Conservation (phyloP, 2,113 vertebrate species). For the Lethenteron reissneri region DNA sequence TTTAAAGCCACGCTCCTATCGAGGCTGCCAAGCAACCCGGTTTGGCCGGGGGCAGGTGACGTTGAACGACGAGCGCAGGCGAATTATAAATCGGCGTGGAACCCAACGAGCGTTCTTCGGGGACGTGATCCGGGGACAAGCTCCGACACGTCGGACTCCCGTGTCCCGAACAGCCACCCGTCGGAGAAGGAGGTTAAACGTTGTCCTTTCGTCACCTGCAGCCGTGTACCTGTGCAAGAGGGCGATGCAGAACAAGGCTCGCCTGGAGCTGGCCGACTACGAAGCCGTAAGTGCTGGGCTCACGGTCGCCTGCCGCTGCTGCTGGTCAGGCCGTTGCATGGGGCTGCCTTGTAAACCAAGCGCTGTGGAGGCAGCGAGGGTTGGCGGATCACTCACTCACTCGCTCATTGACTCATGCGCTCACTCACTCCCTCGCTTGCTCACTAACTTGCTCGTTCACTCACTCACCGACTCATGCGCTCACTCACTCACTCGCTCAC, state of each 20-base stretch:
- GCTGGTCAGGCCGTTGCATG: not conserved
- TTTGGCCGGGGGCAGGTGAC: no score
- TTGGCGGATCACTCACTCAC: not conserved
- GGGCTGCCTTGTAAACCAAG: not conserved
- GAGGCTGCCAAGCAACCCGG: no score
- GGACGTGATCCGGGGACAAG: no score
- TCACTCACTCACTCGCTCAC: no score
- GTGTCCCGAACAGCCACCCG: no score
- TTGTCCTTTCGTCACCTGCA: conserved; percentile 16
- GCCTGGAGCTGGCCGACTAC: conserved; percentile 77
- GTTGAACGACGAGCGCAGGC: no score
- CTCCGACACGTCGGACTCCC: no score
- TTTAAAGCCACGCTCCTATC: no score
- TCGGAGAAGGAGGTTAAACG: no score
- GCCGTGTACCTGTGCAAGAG: conserved; percentile 94
- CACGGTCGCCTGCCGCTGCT: not conserved
- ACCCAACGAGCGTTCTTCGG: no score
- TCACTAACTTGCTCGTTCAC: not conserved
- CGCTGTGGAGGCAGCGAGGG: not conserved
- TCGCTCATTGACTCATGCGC: not conserved
- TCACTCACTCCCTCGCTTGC: not conserved
- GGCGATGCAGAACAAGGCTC: conserved; percentile 94
- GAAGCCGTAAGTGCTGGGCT: conserved; percentile 60
- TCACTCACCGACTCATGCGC: not conserved
- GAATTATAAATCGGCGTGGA: no score